Evolutionary conservation across 2,888 invertebrate genomes (phyloP).

Genomic region (Rhagophthalmus giganteus): DNA sequence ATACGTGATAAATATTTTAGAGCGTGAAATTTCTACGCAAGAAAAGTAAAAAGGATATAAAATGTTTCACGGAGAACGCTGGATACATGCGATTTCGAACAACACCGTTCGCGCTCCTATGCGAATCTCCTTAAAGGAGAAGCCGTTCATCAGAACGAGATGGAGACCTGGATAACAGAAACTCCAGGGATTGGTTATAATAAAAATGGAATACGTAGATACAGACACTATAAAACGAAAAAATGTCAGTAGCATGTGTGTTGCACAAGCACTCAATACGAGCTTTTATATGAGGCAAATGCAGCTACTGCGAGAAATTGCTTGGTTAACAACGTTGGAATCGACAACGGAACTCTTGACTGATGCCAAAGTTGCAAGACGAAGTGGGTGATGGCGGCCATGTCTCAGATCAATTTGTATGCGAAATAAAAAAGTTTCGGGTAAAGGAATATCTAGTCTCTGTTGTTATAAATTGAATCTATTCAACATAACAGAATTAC

Average conservation of each 20-base stretch:
- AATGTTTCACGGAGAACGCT: slow-evolving; percentile 41
- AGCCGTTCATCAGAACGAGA: slow-evolving; percentile 46
- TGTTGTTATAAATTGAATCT: too few species aligned
- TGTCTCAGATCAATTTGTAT: slow-evolving; percentile 35
- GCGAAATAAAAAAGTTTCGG: slow-evolving; percentile 30
- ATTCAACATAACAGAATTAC: too few species aligned
- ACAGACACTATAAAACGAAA: slow-evolving; percentile 54
- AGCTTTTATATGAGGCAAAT: slow-evolving; percentile 28
- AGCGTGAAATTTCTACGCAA: too few species aligned
- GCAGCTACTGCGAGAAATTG: slow-evolving; percentile 33
- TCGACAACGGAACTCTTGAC: slow-evolving; percentile 51
- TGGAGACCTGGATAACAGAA: slow-evolving; percentile 39
- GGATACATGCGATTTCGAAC: slow-evolving; percentile 42
- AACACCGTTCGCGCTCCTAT: slow-evolving; percentile 37
- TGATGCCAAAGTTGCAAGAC: slow-evolving; percentile 45
- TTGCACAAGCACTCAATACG: slow-evolving; percentile 42
- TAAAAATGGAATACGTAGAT: slow-evolving; percentile 56
- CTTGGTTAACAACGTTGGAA: slow-evolving; percentile 39
- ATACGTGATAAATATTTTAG: too few species aligned
- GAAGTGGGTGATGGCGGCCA: slow-evolving; percentile 35
- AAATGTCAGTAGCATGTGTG: slow-evolving; percentile 55
- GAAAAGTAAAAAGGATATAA: slow-evolving; percentile 40
- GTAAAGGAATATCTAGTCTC: slow-evolving; percentile 16
- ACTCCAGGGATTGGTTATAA: slow-evolving; percentile 54
- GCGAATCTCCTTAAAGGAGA: slow-evolving; percentile 36